Base-by-base conservation (phyloP, 1,140 invertebrate species). In the Drosophila pandora region DNA sequence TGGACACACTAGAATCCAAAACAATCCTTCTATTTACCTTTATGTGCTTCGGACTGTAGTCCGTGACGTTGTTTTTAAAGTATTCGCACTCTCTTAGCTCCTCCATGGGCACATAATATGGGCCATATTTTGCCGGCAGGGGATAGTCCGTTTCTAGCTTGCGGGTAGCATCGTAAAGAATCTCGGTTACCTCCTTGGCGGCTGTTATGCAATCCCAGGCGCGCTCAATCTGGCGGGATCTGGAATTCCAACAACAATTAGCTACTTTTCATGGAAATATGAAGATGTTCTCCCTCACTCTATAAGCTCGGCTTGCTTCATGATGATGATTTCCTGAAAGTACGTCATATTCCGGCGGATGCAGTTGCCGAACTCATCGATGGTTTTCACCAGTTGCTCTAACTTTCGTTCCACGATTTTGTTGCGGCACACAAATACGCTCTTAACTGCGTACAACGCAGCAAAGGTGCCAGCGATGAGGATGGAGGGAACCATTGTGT, bases 141-240 rank as follows among this genome's bases (percentile, higher is more conserved):
- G 85, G 89, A 69, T 90, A 90, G 22, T 90, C 76, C 10, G 68
- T 47, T 57, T 91, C 90, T 49, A 91, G 68, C 17, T 91, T 91
- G 9, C 90, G 79, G 12, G 90, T 91, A 3, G 90, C 90, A 57
- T 91, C 90, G 56, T 90, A 91, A 0, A 91, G 65, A 45, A 91
- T 90, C 41, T 91, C 90, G 1, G 88, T 91, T 0, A 91, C 90
- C 50, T 91, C 90, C 47, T 91, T 91, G 8, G 90, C 85, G 1
- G 90, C 74, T 17, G 88, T 91, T 32, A 91, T 91, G 53, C 90
- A 91, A 65, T 91, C 90, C 90, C 90, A 91, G 48, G 90, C 90
- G 2, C 90, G 75, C 43, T 91, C 90, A 12, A 91, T 91, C 59
- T 91, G 90, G 17, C 90, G 74, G 5, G 90, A 91, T 88, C 90